These are phyloP conservation scores for Odiellus spinosus DNA, from an alignment of 2,888 invertebrate species.

Conservation along the genomic window DNA sequence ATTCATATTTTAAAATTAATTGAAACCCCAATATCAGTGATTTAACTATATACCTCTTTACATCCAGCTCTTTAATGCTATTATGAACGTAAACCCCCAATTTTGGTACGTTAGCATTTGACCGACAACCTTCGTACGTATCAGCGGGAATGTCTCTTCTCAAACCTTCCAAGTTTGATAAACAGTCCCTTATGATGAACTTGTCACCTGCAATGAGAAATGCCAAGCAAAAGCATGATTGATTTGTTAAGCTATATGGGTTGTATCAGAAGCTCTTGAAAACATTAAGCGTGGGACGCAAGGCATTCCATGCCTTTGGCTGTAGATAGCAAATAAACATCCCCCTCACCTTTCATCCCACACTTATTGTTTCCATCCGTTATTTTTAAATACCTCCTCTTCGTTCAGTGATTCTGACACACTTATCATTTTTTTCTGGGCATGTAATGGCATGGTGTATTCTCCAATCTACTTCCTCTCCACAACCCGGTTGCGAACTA, in stretches of 20 bases:
- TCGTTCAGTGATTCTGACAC: conserved; percentile 70
- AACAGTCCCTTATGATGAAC: conserved; percentile 65
- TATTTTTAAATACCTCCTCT: conserved; percentile 67
- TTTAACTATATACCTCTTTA: conserved; percentile 43
- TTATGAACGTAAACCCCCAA: conserved; percentile 76
- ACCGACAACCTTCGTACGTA: conserved; percentile 74
- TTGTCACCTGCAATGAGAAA: conserved; percentile 44
- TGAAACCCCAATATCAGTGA: no score
- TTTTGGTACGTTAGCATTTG: conserved; percentile 57
- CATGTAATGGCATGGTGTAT: conserved; percentile 63
- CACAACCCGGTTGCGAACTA: conserved; percentile 75
- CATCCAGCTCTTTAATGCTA: conserved; percentile 64
- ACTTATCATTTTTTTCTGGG: conserved; percentile 66
- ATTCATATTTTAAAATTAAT: no score
- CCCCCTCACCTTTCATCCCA: no score
- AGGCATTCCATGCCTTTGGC: no score
- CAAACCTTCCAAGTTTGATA: conserved; percentile 57
- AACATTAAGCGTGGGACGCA: no score
- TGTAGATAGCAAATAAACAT: no score
- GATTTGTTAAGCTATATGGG: no score
- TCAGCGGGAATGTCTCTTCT: conserved; percentile 79
- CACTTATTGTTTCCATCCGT: no score
- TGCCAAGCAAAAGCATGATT: no score
- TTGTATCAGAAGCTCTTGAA: no score
- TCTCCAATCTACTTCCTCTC: conserved; percentile 58